A percentile compares a stretch with the other conserved stretches of the same genome.
Evolutionary conservation across 2,113 vertebrate genomes (phyloP).

Genomic region (Spizaetus ornatus): DNA sequence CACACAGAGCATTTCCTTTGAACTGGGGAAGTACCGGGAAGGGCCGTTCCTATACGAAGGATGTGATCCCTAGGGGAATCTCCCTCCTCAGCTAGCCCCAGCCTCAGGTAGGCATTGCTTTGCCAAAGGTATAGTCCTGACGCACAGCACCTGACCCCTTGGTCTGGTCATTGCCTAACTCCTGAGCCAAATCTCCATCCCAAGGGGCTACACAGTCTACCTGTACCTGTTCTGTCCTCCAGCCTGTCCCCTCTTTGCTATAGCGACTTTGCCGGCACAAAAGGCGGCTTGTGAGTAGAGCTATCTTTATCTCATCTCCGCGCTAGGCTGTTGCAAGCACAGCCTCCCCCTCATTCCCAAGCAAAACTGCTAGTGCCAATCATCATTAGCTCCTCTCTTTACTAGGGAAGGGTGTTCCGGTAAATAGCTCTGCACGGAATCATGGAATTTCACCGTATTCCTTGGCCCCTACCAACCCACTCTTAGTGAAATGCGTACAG

Average conservation of each 20-base stretch:
- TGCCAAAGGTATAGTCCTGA: background rate
- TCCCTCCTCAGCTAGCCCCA: background rate
- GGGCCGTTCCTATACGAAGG: fast-evolving
- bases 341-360: background rate
- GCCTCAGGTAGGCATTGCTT: background rate
- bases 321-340: background rate
- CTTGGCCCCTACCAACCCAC: background rate
- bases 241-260: background rate
- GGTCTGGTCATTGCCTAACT: background rate
- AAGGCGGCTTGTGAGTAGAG: background rate
- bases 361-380: background rate
- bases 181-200: background rate
- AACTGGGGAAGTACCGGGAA: background rate
- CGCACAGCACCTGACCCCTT: background rate
- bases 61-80: background rate
- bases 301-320: background rate
- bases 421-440: background rate
- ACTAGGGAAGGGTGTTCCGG: background rate
- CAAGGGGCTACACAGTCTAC: background rate
- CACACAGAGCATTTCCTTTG: background rate
- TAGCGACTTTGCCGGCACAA: background rate
- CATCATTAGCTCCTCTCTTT: background rate
- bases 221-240: background rate
- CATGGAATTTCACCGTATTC: background rate
- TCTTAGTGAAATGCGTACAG: background rate